Base-by-base conservation (phyloP, 2,888 invertebrate species). In the Netelia virgata region DNA sequence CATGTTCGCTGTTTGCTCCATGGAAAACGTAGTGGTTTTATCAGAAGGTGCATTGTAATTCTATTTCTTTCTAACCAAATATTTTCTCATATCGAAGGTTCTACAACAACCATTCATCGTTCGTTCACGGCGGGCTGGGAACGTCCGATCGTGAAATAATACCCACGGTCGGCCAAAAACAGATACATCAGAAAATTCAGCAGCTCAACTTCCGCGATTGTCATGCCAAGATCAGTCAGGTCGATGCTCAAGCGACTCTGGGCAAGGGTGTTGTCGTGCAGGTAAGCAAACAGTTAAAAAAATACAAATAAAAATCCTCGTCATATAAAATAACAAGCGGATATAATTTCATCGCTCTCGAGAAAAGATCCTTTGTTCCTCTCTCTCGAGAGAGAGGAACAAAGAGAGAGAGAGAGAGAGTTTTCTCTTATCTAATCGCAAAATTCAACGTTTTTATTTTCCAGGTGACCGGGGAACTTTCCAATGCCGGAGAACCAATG, bases 201-300 rank as follows among this genome's bases (percentile, higher is more conserved):
- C 98, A 98, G 92, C 95, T 99, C 90, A 98, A 98, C 94, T 99
- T 99, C 95, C 96, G 97, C 78, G 98, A 99, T 94, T 99, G 99
- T 94, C 98, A 98, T 95, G 98, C 99, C 66, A 99, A 99, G 95
- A 99, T 99, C 92, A 97, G 97, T 86, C 98, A 99, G 95, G 98
- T 99, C 87, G 99, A 99, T 94, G 97, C 98, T 76, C 98, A 98
- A 93, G 97, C 98, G 41, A 99, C 99, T 72, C 96, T 99, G 82
- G 98, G 97, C 88, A 97, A 97, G 94, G 98, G 98, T 82, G 98
- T 99, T 90, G 98, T 99, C 87, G 98, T 99, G 87, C 99, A 99
- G 95, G 95, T 95, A 92, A 87, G 6, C 6, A 23, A 14, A 63
- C 14, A 11, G 16, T 20, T 14, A 66, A 66, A 66, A 47, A 41